Percentiles rank a stretch among this genome's conserved stretches.
These are phyloP conservation scores for Stichopus horrens DNA, from an alignment of 53 echinoderm and acorn worm species.

Conservation along the genomic window DNA sequence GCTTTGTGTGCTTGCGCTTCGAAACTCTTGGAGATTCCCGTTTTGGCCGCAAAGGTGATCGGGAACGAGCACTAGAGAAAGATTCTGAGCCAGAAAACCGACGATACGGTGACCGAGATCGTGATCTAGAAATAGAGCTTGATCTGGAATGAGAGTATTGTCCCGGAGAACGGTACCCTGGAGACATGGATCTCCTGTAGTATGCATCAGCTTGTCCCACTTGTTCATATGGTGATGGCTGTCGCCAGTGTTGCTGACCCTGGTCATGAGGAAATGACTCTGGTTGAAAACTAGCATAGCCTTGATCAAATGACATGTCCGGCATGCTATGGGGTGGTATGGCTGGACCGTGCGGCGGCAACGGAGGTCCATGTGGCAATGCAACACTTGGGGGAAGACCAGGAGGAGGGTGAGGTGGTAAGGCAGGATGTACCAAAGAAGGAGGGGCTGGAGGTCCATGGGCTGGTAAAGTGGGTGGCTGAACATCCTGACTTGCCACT, in stretches of 20 bases:
- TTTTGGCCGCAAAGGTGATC: conserved; percentile 20
- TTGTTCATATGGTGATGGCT: not conserved
- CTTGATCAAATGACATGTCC: not conserved
- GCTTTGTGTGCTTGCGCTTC: conserved; percentile 32
- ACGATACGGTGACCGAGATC: conserved; percentile 48
- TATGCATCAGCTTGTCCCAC: conserved; percentile 11
- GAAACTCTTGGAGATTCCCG: not conserved
- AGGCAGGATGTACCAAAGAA: conserved; percentile 21
- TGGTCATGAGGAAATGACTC: conserved; percentile 7
- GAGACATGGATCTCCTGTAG: conserved; percentile 23
- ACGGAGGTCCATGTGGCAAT: conserved; percentile 26
- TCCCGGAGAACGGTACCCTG: conserved; percentile 8
- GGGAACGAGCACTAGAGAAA: conserved; percentile 15
- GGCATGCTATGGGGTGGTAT: conserved; percentile 16
- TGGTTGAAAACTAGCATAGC: conserved; percentile 6
- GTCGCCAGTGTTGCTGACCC: conserved; percentile 5
- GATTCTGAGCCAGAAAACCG: conserved; percentile 5
- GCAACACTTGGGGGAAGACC: not conserved
- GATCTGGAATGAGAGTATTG: conserved; percentile 11
- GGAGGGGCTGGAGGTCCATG: conserved; percentile 34
- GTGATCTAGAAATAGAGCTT: conserved; percentile 44
- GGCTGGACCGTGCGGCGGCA: not conserved
- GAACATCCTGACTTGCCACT: not conserved
- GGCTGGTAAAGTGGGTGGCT: conserved; percentile 11
- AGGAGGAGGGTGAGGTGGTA: conserved; percentile 22